Percentiles rank a stretch among this genome's conserved stretches.
Conservation (phyloP, 2,113 vertebrate species). For the Callorhinus ursinus region DNA sequence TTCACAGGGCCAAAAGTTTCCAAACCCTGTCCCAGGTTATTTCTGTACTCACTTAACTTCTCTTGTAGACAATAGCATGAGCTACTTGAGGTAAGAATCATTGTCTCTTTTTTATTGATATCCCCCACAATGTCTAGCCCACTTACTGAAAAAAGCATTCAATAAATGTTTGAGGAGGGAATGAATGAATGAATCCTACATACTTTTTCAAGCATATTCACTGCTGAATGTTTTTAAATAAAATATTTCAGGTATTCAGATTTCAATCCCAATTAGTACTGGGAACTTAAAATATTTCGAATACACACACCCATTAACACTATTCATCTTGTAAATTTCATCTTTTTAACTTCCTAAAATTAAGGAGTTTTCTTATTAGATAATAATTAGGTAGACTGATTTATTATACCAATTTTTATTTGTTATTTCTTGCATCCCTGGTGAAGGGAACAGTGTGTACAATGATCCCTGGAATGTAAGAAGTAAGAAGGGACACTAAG, state of each 20-base stretch:
- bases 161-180: conserved; percentile 4
- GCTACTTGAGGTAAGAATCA: background rate
- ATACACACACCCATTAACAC: background rate
- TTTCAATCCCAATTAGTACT: background rate
- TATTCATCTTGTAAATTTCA: background rate
- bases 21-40: background rate
- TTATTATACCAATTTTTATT: background rate
- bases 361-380: background rate
- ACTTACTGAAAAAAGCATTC: background rate
- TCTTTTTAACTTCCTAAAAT: background rate
- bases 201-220: background rate
- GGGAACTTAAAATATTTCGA: background rate
- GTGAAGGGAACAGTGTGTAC: background rate
- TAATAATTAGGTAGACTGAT: background rate
- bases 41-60: background rate
- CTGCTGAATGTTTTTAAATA: background rate
- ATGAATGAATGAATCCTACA: background rate
- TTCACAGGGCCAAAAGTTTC: background rate
- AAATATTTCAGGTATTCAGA: background rate
- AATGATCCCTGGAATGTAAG: background rate
- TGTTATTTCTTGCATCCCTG: background rate
- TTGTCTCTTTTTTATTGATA: background rate
- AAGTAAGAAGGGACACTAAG: background rate
- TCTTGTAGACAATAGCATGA: background rate
- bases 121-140: background rate